phyloP scores from a whole-genome alignment of 2,113 vertebrate species.

The Cichladusa arquata region DNA sequence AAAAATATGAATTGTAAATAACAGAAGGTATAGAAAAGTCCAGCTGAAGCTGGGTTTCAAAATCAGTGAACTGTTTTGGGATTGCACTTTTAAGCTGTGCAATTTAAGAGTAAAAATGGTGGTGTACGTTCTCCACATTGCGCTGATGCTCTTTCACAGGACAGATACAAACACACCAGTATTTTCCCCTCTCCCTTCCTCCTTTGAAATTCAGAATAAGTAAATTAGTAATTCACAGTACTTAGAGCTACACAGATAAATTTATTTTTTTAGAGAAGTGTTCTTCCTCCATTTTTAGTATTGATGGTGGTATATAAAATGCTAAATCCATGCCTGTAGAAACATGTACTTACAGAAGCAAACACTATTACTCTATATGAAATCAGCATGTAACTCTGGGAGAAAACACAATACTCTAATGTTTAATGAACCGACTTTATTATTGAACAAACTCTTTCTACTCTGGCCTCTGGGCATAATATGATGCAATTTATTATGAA shows the following conservation, averaged over 20 bases:
- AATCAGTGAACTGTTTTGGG: not conserved
- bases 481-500: conserved; percentile 43
- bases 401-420: conserved; percentile 17
- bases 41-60: not conserved
- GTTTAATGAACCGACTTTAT: conserved; percentile 58
- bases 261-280: not conserved
- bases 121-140: not conserved
- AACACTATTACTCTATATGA: not conserved
- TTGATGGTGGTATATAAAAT: not conserved
- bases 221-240: not conserved
- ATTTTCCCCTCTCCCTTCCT: not conserved
- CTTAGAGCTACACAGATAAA: not conserved
- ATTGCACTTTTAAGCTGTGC: not conserved
- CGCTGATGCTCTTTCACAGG: not conserved
- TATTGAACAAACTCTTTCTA: conserved; percentile 52
- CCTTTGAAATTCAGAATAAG: not conserved
- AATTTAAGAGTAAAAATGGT: not conserved
- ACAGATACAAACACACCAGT: not conserved
- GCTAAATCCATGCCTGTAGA: not conserved
- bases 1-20: not conserved
- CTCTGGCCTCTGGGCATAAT: conserved; percentile 51
- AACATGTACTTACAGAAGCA: not conserved
- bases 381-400: not conserved
- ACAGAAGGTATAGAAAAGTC: not conserved
- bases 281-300: not conserved